These are phyloP conservation scores for Philopotamus ludificatus DNA, from an alignment of 1,140 invertebrate genomes.

Conservation along the genomic window DNA sequence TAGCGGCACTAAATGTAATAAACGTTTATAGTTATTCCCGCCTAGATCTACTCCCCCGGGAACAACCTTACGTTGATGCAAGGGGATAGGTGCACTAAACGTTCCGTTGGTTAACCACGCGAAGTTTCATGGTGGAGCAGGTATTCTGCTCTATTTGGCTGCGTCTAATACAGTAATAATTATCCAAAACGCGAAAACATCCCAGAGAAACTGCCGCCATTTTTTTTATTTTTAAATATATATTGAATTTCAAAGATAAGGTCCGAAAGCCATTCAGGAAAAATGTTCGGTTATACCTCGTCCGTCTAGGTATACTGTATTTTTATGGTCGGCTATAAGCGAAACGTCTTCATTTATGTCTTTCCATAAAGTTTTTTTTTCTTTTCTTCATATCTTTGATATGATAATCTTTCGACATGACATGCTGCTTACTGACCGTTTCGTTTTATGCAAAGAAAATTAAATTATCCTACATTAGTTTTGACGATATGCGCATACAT, in stretches of 20 bases:
- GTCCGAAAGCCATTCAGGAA: background rate
- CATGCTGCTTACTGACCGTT: background rate
- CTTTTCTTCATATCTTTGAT: slow-evolving; percentile 5
- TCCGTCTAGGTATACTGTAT: background rate
- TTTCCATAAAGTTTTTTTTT: slow-evolving; percentile 12
- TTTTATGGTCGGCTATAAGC: slow-evolving; percentile 1
- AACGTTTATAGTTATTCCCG: too few species aligned
- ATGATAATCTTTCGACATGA: slow-evolving; percentile 6
- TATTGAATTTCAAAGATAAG: too few species aligned
- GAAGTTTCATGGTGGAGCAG: background rate
- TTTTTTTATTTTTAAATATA: too few species aligned
- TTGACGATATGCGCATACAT: too few species aligned
- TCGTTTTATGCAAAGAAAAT: too few species aligned
- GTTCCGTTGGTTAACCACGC: background rate
- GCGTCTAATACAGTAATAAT: too few species aligned
- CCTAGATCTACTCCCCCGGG: background rate
- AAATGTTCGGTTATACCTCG: background rate
- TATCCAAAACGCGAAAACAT: too few species aligned
- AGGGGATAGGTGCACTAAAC: background rate
- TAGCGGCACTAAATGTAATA: too few species aligned
- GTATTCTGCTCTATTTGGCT: background rate
- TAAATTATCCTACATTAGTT: too few species aligned
- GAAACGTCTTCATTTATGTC: slow-evolving; percentile 19
- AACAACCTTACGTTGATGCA: background rate
- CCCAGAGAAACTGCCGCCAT: too few species aligned